Base-by-base conservation (phyloP, 2,888 invertebrate species). In the Pseudeuparius sepicola region DNA sequence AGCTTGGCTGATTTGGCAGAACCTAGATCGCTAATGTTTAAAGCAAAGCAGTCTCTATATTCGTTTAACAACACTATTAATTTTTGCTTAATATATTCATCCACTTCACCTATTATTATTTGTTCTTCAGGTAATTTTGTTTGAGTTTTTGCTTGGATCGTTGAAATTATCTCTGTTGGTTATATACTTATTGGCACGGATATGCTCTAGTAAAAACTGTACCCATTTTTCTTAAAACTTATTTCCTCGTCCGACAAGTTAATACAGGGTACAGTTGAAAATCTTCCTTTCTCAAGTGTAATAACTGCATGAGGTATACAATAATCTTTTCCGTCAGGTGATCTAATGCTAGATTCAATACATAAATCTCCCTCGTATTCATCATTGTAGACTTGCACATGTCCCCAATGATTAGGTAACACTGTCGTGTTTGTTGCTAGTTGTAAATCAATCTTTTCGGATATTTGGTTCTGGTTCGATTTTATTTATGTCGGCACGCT, bases 71-170 rank as follows among this genome's bases (percentile, higher is more conserved):
- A 36, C 12, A 26, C 30, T 10, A 36, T 5, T 14, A 39, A 24
- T 26, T 37, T 14, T 20, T 28, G 15, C 34, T 43, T 31, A 39
- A 49, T 35, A 46, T 52, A 50, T 41, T 50, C 41, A 45, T 43
- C 27, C 9, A 45, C 26, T 13, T 29, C 29, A 4, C 44, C 42
- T 3, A 36, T 17, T 15, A 18, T 14, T 14, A 46, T 41, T 9
- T 42, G 31, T 2, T 41, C 33, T 7, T 4, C 5, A n/a, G 41
- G 33, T 35, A 45, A 23, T n/a, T 29, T 26, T 2, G 7, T 20
- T 9, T 20, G 10, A 6, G 12, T 7, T 14, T 16, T 9, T 16
- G 7, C 14, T 12, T 14, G 12, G 7, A 6, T 10, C 7, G 32
- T 24, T 14, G 9, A 7, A 12, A 2, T 27, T 18, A 29, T 11